Base-by-base conservation (phyloP, 92 coral and sea anemone genomes). In the Isaurus tuberculatus region DNA sequence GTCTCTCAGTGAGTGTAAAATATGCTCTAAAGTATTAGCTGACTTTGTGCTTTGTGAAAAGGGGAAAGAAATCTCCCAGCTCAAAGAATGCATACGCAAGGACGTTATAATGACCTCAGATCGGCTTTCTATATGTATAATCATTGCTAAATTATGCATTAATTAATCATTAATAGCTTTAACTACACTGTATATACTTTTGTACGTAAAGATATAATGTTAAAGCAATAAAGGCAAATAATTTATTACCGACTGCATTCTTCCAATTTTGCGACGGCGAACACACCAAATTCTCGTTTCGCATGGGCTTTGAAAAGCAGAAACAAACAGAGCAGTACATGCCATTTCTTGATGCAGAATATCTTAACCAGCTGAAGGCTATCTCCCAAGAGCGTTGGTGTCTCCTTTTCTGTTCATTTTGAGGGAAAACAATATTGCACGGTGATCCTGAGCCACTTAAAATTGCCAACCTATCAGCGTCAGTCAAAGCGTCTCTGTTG, bases 51-150 rank as follows among this genome's bases (percentile, higher is more conserved):
- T 73, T 73, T 73, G 80, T 43, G 80, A 40, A 73, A 73, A 73
- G 80, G 80, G 80, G 80, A 73, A 73, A 73, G 80, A 73, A 73
- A 73, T 73, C 66, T 73, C 66, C 80, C 80, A 73, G 80, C 80
- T 73, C 80, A 73, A 51, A 73, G 30, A 73, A 15, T 51, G 80
- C 80, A 73, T 73, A 73, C 49, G 80, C 80, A 46, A n/a, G 80
- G 80, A 73, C 64, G 43, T 73, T 73, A 51, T 73, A 73, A 73
- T 49, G 80, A 73, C 80, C 80, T 73, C 80, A 73, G 80, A 73
- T 73, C 43, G 80, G 80, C 80, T 73, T 49, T 73, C 80, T 73
- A 73, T 73, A 49, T 73, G 66, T 73, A 73, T 73, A 73, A 73
- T 73, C 80, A 73, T 46, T 73, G 80, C 7, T 73, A 73, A 73